Conservation (phyloP, 2,113 vertebrate genomes). For the Puntigrus tetrazona region DNA sequence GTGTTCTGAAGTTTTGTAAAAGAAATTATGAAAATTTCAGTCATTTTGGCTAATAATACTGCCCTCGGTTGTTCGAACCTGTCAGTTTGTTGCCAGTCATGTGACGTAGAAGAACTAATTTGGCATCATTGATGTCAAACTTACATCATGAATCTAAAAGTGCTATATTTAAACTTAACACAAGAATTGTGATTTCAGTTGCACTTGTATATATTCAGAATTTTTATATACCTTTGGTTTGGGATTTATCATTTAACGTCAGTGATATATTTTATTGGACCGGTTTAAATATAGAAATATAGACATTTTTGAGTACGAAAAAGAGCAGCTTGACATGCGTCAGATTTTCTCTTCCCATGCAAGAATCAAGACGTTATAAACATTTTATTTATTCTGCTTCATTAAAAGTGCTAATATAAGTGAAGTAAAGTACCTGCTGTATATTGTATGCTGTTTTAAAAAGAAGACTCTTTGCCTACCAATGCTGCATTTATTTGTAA, state of each 20-base stretch:
- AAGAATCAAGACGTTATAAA: too few relatives aligned
- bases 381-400: too few relatives aligned
- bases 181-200: background rate
- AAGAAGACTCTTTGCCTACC: too few relatives aligned
- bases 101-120: background rate
- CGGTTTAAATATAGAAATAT: too few relatives aligned
- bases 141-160: background rate
- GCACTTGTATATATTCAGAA: background rate
- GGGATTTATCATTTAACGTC: background rate
- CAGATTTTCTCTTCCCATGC: background rate
- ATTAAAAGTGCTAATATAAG: too few relatives aligned
- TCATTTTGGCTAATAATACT: background rate
- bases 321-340: background rate
- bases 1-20: background rate
- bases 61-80: background rate
- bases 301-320: background rate
- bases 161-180: background rate
- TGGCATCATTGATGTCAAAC: background rate
- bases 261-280: background rate
- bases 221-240: background rate
- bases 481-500: too few relatives aligned
- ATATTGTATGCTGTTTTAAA: too few relatives aligned
- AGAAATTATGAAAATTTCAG: background rate
- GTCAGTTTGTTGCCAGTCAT: background rate
- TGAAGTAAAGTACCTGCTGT: too few relatives aligned